Evolutionary conservation across 2,888 invertebrate genomes (phyloP).

Genomic region (Chydorus sphaericus): DNA sequence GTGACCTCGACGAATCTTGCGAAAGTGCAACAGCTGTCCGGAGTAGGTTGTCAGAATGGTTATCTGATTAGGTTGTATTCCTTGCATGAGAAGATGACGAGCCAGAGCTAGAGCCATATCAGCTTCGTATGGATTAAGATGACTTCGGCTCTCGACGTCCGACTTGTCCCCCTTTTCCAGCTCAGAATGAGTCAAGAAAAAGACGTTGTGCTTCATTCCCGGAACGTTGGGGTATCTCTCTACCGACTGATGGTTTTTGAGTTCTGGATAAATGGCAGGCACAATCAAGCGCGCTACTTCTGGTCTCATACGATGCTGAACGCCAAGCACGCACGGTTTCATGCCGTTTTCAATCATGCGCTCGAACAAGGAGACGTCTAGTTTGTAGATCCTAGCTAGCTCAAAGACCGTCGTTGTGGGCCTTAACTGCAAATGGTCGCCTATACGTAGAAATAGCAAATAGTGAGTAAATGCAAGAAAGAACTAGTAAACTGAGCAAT

Average conservation of each 20-base stretch:
- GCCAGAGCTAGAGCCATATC: slow-evolving; percentile 44
- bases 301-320: slow-evolving; percentile 64
- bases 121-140: slow-evolving; percentile 48
- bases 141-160: slow-evolving; percentile 39
- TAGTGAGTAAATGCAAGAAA: neutral
- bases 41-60: slow-evolving; percentile 58
- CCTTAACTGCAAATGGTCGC: slow-evolving; percentile 66
- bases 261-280: slow-evolving; percentile 48
- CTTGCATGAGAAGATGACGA: slow-evolving; percentile 43
- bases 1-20: slow-evolving; percentile 27
- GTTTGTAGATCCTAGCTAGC: slow-evolving; percentile 45
- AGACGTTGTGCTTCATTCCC: slow-evolving; percentile 47
- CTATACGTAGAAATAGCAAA: slow-evolving; percentile 27
- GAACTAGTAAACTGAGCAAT: too few species aligned
- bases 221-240: slow-evolving; percentile 37
- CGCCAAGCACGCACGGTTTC: slow-evolving; percentile 40
- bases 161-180: slow-evolving; percentile 33
- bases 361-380: slow-evolving; percentile 70
- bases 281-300: slow-evolving; percentile 41
- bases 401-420: slow-evolving; percentile 54
- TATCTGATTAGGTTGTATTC: too few species aligned
- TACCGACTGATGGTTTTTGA: slow-evolving; percentile 45
- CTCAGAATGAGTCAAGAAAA: slow-evolving; percentile 46
- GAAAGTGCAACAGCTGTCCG: slow-evolving; percentile 48
- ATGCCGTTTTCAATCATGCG: slow-evolving; percentile 53